Base-by-base conservation (phyloP, 2,888 invertebrate species). In the Seira ritae region DNA sequence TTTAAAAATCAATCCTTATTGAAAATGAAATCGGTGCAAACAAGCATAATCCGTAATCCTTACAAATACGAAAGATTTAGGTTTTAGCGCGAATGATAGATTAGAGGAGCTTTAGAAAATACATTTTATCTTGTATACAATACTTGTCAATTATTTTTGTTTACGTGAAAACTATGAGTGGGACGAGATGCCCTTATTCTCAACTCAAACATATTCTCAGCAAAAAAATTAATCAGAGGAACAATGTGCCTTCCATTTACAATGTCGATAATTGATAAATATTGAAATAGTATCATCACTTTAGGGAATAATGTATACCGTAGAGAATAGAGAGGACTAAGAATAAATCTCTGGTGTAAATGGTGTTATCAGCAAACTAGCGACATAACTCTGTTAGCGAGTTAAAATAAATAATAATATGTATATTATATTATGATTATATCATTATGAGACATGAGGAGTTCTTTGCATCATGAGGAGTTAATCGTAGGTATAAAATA, bases 221-320 rank as follows among this genome's bases (percentile, higher is more conserved):
- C 42, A 42, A 77, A 76, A n/a, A n/a, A 69, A 19, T 76, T 71
- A 78, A 78, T 78, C 78, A 78, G 71, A 71, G 78, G 71, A 78
- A 78, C 78, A 78, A 22, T 78, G 78, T 78, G 78, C 78, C 78
- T 78, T 78, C 78, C 78, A 78, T 78, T 78, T 78, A 78, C 78
- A 71, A 78, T 78, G 78, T 78, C 78, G 78, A 78, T 78, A 68
- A 50, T 37, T 68, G 31, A 37, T n/a, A 31, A 24, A 31, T 37
- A 15, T 31, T 42, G 12, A 66, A 42, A 42, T 42, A 42, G 42
- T 42, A 42, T n/a, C n/a, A n/a, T n/a, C n/a, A n/a, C n/a, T 42
- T 42, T 42, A 42, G 42, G 42, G 42, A n/a, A n/a, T n/a, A n/a
- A n/a, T n/a, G 42, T 42, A 12, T 42, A 12, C 42, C 12, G 4